Evolutionary conservation across 2,888 invertebrate species (phyloP).

Genomic region (Coenonympha arcania): DNA sequence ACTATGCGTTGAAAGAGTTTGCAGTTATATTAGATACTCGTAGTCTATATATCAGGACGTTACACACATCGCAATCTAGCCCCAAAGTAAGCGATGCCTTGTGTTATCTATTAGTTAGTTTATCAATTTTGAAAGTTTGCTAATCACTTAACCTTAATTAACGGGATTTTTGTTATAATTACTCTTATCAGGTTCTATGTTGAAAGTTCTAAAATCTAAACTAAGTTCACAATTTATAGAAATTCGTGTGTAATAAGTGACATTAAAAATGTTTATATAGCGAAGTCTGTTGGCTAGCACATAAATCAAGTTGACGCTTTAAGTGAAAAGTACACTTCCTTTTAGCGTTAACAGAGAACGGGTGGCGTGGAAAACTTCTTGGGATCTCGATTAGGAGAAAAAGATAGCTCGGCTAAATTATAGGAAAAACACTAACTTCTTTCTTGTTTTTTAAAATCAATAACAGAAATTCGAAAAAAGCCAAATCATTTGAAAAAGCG

Average conservation of each 20-base stretch:
- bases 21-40: too few relatives aligned
- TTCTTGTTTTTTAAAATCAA: background rate
- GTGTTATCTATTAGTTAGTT: too few relatives aligned
- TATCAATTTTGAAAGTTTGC: too few relatives aligned
- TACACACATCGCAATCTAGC: too few relatives aligned
- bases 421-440: background rate
- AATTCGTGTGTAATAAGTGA: background rate
- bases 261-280: constrained; percentile 2
- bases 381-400: background rate
- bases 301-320: constrained; percentile 11
- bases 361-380: constrained; percentile 2
- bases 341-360: constrained; percentile 8
- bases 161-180: too few relatives aligned
- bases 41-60: too few relatives aligned
- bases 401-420: background rate
- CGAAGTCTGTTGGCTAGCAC: constrained; percentile 5
- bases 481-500: too few relatives aligned
- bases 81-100: too few relatives aligned
- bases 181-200: too few relatives aligned
- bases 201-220: too few relatives aligned
- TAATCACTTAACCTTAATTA: too few relatives aligned
- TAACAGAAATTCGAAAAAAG: background rate
- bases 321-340: constrained; percentile 11
- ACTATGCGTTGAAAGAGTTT: too few relatives aligned
- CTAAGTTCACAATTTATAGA: background rate